Evolutionary conservation across 2,113 vertebrate genomes (phyloP), one percentile per base, ranked within the genome.

Genomic region (Chelonoidis abingdonii): DNA sequence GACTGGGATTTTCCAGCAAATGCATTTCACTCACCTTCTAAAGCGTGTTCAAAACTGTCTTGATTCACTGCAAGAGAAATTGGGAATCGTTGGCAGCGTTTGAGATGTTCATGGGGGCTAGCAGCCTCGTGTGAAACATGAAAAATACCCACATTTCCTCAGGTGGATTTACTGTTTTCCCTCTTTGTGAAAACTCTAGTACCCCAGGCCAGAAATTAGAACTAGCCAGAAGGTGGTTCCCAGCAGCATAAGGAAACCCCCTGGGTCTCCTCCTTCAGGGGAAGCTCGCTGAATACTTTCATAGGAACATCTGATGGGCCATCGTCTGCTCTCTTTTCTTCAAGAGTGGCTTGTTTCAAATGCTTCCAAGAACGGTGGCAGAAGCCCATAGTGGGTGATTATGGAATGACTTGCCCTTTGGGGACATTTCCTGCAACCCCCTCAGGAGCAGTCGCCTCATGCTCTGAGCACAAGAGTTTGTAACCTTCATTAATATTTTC

Each of bases 61-160:
- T 99, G 99, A 95, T 98, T 99, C 95, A 99, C 99, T 99, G 98
- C 90, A 99, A 99, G 97, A 98, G 97, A 98, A 95, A 91, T 0
- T 4, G 57, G 86, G 89, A 86, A 65, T 86, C 84, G 53, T 4
- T 12, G 80, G n/a, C 89, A 35, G 1, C 7, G 21, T 76, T 50
- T 8, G 29, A 69, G 41, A 50, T 76, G 29, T 80, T 83, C 62
- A 24, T 19, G 31, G 44, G 83, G 62, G 41, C n/a, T 14, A 38
- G 59, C 78, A 76, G 56, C 72, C 56, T 41, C n/a, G 9, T 38
- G 65, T 22, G 17, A 38, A 21, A 72, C n/a, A 38, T 69, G 65
- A 38, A n/a, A n/a, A 35, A 17, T 69, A n/a, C 17, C n/a, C 65
- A 38, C 21, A 38, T 72, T 38, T 72, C n/a, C 65, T 22, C 10